A percentile compares a stretch with the other conserved stretches of the same genome.
Evolutionary conservation across 1,140 invertebrate species (phyloP).

Genomic region (Rhagoletis zephyria): DNA sequence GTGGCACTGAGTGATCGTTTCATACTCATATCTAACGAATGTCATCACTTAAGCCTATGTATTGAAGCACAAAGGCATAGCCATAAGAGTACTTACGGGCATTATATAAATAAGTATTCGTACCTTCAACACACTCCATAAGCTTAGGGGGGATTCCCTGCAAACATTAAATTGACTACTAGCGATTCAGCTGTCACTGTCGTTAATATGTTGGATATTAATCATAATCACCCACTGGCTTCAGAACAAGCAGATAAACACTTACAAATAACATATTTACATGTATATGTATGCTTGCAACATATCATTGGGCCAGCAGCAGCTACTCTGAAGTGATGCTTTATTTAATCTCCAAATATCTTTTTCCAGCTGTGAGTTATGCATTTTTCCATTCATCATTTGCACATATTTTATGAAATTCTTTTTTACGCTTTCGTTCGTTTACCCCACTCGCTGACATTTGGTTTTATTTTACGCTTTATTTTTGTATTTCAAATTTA

Average conservation of each 20-base stretch:
- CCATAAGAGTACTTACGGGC: background rate
- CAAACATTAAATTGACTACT: constrained; percentile 34
- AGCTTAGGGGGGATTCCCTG: background rate
- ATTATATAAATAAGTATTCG: too few species aligned
- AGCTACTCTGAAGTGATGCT: background rate
- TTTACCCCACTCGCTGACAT: background rate
- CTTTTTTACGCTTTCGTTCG: background rate
- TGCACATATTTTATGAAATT: background rate
- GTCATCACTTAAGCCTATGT: constrained; percentile 5
- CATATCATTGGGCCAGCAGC: too few species aligned
- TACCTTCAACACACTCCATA: too few species aligned
- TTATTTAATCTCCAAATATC: background rate
- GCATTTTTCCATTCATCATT: constrained; percentile 4
- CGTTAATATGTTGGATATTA: constrained; percentile 34
- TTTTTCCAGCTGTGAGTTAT: background rate
- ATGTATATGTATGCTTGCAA: background rate
- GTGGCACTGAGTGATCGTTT: background rate
- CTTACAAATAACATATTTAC: background rate
- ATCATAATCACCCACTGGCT: constrained; percentile 46
- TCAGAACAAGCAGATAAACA: background rate
- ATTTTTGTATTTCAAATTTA: background rate
- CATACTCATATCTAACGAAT: background rate
- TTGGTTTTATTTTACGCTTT: background rate
- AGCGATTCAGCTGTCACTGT: background rate
- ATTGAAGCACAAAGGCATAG: background rate